These are phyloP conservation scores for Cataglyphis rosenhaueri DNA, from an alignment of 2,888 invertebrate species.

Conservation along the genomic window DNA sequence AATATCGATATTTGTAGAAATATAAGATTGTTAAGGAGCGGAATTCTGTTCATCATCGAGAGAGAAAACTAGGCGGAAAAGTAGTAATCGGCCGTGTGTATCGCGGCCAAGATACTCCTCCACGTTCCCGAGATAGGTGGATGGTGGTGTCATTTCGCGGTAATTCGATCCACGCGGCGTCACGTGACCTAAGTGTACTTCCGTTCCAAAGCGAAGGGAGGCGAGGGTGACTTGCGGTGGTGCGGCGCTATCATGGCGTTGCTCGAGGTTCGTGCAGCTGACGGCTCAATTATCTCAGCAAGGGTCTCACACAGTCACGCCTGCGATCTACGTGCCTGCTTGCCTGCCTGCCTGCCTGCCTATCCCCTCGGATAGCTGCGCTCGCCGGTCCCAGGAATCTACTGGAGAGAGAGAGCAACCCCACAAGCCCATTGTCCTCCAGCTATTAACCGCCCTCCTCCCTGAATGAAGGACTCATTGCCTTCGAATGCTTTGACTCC, in stretches of 20 bases:
- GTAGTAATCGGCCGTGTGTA: conserved; percentile 36
- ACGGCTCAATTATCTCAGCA: conserved; percentile 85
- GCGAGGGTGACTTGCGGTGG: conserved; percentile 54
- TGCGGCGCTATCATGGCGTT: conserved; percentile 78
- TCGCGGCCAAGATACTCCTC: conserved; percentile 29
- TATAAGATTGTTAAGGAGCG: not conserved
- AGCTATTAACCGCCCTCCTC: conserved; percentile 80
- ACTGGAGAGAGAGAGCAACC: conserved; percentile 74
- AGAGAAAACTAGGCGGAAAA: conserved; percentile 18
- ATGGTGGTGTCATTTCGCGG: conserved; percentile 59
- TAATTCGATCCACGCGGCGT: conserved; percentile 72
- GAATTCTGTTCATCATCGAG: conserved; percentile 3
- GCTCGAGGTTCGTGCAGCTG: conserved; percentile 82
- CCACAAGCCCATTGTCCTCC: conserved; percentile 80
- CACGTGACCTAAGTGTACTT: conserved; percentile 73
- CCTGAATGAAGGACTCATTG: conserved; percentile 77
- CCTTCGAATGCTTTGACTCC: conserved; percentile 80
- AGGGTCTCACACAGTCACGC: conserved; percentile 81
- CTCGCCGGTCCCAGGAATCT: conserved; percentile 71
- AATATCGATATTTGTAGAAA: not conserved
- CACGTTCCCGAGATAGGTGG: conserved; percentile 11
- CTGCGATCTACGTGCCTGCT: conserved; percentile 73
- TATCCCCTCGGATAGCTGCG: conserved; percentile 59
- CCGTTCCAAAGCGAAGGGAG: conserved; percentile 4
- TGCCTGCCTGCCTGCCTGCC: conserved; percentile 7